These are phyloP conservation scores for Xenus cinereus DNA, from an alignment of 2,113 vertebrate genomes.

Conservation along the genomic window DNA sequence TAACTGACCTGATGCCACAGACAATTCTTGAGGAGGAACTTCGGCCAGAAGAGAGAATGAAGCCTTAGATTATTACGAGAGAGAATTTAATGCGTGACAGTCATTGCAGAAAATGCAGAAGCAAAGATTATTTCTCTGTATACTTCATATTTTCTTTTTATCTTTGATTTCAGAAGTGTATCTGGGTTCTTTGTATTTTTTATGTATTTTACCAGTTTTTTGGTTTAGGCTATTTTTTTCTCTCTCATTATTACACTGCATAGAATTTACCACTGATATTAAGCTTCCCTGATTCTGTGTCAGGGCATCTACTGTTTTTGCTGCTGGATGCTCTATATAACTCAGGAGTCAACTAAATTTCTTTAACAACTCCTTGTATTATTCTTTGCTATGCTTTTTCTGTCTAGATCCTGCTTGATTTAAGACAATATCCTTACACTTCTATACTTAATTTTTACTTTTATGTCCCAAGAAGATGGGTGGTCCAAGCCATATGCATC, in stretches of 20 bases:
- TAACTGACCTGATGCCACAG: neutral
- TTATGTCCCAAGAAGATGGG: conserved; percentile 8
- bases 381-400: neutral
- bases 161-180: neutral
- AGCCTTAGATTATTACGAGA: neutral
- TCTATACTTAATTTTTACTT: neutral
- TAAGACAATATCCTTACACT: neutral
- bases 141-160: neutral
- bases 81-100: neutral
- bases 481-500: conserved; percentile 5
- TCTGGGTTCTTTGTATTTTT: neutral
- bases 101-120: neutral
- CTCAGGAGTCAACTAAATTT: neutral
- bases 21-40: neutral
- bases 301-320: neutral
- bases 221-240: neutral
- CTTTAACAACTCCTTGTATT: neutral
- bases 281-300: neutral
- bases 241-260: neutral
- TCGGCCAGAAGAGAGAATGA: neutral
- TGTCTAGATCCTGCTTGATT: conserved; percentile 15
- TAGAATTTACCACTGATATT: neutral
- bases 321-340: neutral
- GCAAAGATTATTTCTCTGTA: neutral
- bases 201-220: neutral